Evolutionary conservation across 2,888 invertebrate species (phyloP).

Genomic region (Cantharis rufa): DNA sequence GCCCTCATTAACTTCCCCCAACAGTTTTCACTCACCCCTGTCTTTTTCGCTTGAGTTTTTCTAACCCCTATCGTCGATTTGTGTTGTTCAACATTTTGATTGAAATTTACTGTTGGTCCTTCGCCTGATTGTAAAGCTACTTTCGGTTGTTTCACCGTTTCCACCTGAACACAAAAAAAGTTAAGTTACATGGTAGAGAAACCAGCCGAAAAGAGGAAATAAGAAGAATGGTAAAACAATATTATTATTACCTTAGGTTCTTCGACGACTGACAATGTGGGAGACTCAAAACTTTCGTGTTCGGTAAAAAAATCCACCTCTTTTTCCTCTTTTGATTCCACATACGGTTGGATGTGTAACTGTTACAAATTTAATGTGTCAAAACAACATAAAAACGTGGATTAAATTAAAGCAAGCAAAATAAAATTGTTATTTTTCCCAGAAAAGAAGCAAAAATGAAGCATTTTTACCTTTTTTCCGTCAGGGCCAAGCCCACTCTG

Average conservation of each 20-base stretch:
- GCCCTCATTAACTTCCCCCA: too few species aligned
- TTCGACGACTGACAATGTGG: background rate
- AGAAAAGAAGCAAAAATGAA: conserved; percentile 1
- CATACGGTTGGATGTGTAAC: conserved; percentile 47
- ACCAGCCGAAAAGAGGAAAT: background rate
- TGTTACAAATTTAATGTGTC: conserved; percentile 14
- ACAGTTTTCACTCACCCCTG: conserved; percentile 67
- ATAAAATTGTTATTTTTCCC: background rate
- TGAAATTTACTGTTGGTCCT: conserved; percentile 50
- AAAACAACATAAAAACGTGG: background rate
- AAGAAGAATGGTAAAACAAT: background rate
- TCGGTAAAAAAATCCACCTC: conserved; percentile 93
- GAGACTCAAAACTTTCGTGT: conserved; percentile 58
- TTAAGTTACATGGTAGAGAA: background rate
- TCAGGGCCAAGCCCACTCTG: conserved; percentile 40
- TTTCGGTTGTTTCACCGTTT: background rate
- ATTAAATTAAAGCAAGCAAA: background rate
- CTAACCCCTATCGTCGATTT: conserved; percentile 75
- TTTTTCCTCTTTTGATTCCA: conserved; percentile 62
- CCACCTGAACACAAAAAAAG: background rate
- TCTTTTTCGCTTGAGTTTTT: conserved; percentile 70
- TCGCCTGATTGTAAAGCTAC: conserved; percentile 36
- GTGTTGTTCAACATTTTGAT: conserved; percentile 46
- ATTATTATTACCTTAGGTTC: conserved; percentile 12
- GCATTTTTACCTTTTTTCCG: conserved; percentile 40